Percentiles rank a stretch among this genome's conserved stretches.
phyloP scores from a whole-genome alignment of 2,797 vertebrate species.

The Xiphophorus birchmanni region DNA sequence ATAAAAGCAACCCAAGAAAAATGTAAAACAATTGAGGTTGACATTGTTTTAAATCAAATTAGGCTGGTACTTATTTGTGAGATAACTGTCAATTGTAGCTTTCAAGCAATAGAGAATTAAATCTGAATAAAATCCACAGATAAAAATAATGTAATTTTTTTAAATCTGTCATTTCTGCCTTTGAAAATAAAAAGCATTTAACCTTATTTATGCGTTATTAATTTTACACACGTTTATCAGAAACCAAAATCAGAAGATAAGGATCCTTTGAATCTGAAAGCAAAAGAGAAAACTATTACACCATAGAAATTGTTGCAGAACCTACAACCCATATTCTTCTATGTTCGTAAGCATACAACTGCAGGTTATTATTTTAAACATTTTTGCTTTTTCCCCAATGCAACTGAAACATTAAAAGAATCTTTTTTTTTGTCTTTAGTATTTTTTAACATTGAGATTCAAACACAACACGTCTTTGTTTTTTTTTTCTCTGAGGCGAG shows the following conservation, averaged over 20 bases:
- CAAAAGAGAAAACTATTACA: neutral
- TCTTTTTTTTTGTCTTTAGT: neutral
- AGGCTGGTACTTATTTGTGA: neutral
- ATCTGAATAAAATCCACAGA: neutral
- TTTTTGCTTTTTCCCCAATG: neutral
- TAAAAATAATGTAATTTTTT: neutral
- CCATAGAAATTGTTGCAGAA: neutral
- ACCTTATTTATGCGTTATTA: neutral
- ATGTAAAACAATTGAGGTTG: neutral
- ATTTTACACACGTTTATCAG: neutral
- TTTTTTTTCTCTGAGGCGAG: constrained; percentile 11
- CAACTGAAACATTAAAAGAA: neutral
- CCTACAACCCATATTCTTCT: neutral
- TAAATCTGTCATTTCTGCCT: neutral
- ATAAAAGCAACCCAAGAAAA: neutral
- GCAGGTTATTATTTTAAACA: neutral
- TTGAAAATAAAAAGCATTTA: neutral
- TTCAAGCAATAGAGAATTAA: neutral
- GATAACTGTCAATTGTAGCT: neutral
- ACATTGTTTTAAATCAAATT: neutral
- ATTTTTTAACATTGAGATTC: constrained; percentile 5
- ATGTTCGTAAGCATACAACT: neutral
- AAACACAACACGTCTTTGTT: neutral
- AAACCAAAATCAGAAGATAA: neutral
- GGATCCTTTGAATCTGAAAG: neutral